These are phyloP conservation scores for Noctua pronuba DNA, from an alignment of 2,888 invertebrate genomes.

Conservation along the genomic window DNA sequence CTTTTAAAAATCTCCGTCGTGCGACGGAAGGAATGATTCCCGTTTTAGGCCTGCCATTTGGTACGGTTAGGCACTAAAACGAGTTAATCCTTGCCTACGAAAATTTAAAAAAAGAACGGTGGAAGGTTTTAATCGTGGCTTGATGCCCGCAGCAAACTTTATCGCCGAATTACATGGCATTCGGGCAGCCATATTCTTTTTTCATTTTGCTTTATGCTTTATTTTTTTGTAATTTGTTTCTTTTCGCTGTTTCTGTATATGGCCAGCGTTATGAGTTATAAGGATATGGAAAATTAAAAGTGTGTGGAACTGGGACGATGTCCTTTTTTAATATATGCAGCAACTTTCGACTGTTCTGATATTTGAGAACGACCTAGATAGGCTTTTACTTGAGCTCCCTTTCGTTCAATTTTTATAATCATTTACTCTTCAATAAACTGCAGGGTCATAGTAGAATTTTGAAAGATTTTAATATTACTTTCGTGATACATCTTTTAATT, in stretches of 20 bases:
- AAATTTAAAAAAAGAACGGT: constrained; percentile 66
- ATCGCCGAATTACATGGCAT: constrained; percentile 64
- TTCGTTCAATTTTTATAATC: background rate
- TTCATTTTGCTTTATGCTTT: constrained; percentile 31
- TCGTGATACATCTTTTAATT: background rate
- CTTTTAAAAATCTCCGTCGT: constrained; percentile 68
- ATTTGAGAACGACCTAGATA: background rate
- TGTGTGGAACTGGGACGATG: background rate
- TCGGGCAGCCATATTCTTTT: constrained; percentile 59
- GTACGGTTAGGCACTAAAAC: constrained; percentile 67
- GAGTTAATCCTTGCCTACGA: constrained; percentile 65
- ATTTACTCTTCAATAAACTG: background rate
- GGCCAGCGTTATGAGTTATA: constrained; percentile 31
- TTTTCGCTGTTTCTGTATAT: constrained; percentile 43
- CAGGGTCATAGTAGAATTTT: background rate
- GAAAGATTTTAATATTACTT: background rate
- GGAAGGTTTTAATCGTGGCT: constrained; percentile 63
- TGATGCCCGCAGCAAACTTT: constrained; percentile 57
- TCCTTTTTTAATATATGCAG: background rate
- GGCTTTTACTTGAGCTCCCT: background rate
- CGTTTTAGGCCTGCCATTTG: constrained; percentile 66
- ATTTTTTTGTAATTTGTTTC: constrained; percentile 56
- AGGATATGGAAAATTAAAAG: constrained; percentile 37
- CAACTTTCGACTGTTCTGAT: background rate
- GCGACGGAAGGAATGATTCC: constrained; percentile 54